Evolutionary conservation across 2,113 vertebrate species (phyloP).

Genomic region (Nothoprocta perdicaria): DNA sequence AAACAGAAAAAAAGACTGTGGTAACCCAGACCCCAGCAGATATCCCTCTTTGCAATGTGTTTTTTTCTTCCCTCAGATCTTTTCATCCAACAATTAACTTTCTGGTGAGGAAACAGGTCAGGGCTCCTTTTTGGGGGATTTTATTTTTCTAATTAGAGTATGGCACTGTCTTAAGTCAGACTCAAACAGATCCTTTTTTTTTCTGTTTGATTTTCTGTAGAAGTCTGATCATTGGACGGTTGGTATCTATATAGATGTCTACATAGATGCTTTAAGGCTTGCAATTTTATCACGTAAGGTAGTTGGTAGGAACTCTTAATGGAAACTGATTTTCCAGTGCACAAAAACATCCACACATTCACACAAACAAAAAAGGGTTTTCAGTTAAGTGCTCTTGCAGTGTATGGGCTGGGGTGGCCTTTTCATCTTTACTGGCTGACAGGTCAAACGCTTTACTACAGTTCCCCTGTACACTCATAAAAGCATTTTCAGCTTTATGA

Average conservation of each 20-base stretch:
- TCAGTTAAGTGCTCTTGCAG: neutral
- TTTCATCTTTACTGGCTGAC: conserved; percentile 8
- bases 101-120: neutral
- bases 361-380: neutral
- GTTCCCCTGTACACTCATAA: neutral
- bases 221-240: neutral
- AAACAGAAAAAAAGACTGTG: neutral
- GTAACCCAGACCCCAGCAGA: neutral
- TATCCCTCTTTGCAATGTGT: neutral
- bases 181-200: neutral
- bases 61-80: neutral
- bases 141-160: neutral
- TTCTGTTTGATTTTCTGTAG: neutral
- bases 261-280: neutral
- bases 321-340: neutral
- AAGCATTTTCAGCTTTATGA: conserved; percentile 27
- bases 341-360: neutral
- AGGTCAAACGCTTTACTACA: neutral
- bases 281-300: neutral
- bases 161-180: neutral
- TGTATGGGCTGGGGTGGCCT: neutral
- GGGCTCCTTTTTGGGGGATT: fast-evolving
- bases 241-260: neutral
- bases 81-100: neutral
- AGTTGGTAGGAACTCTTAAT: neutral